Percentiles rank a stretch among this genome's conserved stretches.
Conservation (phyloP, 2,797 vertebrate species). For the Sebastes steindachneri region DNA sequence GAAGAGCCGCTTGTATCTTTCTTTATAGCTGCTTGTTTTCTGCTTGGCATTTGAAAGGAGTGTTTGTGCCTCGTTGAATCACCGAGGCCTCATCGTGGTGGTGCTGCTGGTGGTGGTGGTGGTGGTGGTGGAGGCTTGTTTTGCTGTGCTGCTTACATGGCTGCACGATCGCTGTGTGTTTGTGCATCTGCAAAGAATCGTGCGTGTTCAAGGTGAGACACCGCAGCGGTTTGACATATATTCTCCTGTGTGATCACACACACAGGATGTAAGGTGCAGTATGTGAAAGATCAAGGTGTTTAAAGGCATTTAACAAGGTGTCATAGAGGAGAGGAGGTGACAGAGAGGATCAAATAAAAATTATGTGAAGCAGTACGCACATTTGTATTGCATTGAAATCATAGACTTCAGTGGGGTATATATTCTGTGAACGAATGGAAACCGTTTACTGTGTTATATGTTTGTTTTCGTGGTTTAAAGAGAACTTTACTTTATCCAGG, state of each 20-base stretch:
- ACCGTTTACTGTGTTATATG: no score
- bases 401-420: neutral
- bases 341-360: conserved; percentile 6
- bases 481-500: neutral
- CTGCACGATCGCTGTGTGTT: neutral
- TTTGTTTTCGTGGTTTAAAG: neutral
- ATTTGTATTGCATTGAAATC: neutral
- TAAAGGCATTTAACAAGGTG: conserved; percentile 37
- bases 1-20: conserved; percentile 13
- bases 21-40: conserved; percentile 42
- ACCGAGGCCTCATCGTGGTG: conserved; percentile 13
- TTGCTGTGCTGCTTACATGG: conserved; percentile 41
- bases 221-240: conserved; percentile 73
- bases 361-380: neutral
- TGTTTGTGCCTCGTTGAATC: conserved; percentile 25
- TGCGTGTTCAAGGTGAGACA: conserved; percentile 52
- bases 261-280: conserved; percentile 64
- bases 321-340: conserved; percentile 27
- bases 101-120: neutral
- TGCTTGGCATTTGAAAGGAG: conserved; percentile 43
- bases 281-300: conserved; percentile 50
- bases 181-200: conserved; percentile 44
- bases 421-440: neutral
- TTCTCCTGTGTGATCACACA: conserved; percentile 50
- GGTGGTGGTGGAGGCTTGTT: conserved; percentile 13